Evolutionary conservation across 2,888 invertebrate species (phyloP), one percentile per base, ranked within the genome.

Genomic region (Ennomos fuscantarius): DNA sequence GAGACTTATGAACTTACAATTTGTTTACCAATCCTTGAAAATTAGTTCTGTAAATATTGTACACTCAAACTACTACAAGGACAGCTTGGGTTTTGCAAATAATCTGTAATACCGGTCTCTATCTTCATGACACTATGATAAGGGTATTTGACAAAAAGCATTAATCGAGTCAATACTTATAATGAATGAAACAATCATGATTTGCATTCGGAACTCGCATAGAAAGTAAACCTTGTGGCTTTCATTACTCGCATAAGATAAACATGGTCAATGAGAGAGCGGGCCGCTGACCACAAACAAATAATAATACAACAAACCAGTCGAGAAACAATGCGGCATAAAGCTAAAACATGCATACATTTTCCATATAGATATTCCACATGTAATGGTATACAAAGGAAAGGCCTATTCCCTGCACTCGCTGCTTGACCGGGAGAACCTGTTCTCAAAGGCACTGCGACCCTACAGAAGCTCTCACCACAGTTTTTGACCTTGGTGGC

Each of bases 391-490:
- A 52, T 68, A 76, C 77, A 71, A 73, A 71, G 67, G 65, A 71
- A 73, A 71, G 67, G 65, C 70, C 73, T 72, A 76, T 73, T 66
- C 74, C 59, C 60, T 67, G 57, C 62, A 65, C 63, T 58, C 70
- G 70, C 65, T 63, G 63, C 70, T 70, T 77, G 71, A 71, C 76
- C 71, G 70, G 68, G 62, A 59, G 69, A 83, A 83, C 82, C 81
- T 70, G 84, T 83, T 80, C 66, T 66, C 67, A 70, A 69, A 68
- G 63, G 59, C 69, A 60, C 59, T 69, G 52, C 61, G 69, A 65
- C 71, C 65, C 68, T 54, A 58, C 40, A 40, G 55, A 46, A 59
- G 33, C 63, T 62, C 53, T 63, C 59, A 64, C 66, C 59, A 61
- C 1, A 24, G 49, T 24, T 48, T 36, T 56, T 68, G 65, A 74